Percentiles rank a stretch among this genome's conserved stretches.
phyloP scores from a whole-genome alignment of 2,797 vertebrate species.

The Tragelaphus eurycerus region DNA sequence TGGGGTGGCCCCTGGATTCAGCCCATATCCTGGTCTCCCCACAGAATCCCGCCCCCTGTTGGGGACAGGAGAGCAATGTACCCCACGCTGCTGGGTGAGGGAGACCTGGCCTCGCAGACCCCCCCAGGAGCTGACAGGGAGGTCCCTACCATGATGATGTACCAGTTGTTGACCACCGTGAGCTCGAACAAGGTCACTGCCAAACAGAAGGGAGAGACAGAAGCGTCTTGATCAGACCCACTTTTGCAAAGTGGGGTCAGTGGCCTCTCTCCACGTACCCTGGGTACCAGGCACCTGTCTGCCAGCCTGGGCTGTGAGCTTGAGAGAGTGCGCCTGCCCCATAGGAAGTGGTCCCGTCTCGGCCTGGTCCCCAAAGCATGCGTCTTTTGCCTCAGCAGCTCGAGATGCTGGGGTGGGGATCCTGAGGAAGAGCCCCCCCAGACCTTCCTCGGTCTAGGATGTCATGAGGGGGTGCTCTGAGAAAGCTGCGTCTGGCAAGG shows the following conservation, averaged over 20 bases:
- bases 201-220: not conserved
- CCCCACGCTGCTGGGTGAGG: not conserved
- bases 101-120: not conserved
- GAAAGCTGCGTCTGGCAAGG: not conserved
- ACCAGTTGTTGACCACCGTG: conserved; percentile 99
- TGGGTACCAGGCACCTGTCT: accelerated
- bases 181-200: conserved; percentile 98
- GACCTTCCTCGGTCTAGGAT: not conserved
- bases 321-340: accelerated
- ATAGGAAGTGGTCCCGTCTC: not conserved
- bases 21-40: accelerated
- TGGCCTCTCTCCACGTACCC: not conserved
- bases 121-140: accelerated
- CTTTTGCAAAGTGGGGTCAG: not conserved
- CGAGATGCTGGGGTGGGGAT: accelerated
- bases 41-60: accelerated
- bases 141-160: conserved; percentile 96
- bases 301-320: not conserved
- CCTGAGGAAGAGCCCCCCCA: too few relatives aligned
- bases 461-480: not conserved
- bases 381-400: not conserved
- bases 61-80: accelerated
- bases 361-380: not conserved
- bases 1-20: not conserved
- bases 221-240: not conserved